Conservation (phyloP, 2,113 vertebrate genomes). For the Ardeotis arabs region DNA sequence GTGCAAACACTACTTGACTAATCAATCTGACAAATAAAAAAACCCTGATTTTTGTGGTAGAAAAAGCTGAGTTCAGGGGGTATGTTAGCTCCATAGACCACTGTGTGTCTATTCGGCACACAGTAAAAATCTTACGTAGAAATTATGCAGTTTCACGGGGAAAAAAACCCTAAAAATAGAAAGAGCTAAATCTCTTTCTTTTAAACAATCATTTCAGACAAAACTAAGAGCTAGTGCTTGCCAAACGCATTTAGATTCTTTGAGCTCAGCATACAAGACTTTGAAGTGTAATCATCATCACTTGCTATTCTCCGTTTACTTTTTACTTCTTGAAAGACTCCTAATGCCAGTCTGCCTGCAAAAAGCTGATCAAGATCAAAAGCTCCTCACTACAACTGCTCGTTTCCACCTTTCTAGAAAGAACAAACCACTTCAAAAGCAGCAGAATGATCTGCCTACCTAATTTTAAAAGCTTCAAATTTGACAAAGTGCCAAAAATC, state of each 20-base stretch:
- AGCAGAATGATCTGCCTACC: background rate
- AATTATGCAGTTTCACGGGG: background rate
- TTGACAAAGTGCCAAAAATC: background rate
- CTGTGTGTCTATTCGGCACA: background rate
- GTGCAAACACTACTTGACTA: background rate
- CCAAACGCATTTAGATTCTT: background rate
- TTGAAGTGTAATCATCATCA: background rate
- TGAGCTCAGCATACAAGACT: background rate
- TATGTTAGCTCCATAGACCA: background rate
- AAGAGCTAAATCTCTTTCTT: background rate
- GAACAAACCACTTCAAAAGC: slow-evolving; percentile 26
- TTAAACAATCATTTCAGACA: background rate
- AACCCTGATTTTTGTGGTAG: background rate
- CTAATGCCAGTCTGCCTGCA: background rate
- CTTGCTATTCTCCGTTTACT: background rate
- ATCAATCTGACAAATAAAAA: background rate
- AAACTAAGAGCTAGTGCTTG: background rate
- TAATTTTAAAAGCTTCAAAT: slow-evolving; percentile 2
- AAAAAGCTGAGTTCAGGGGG: background rate
- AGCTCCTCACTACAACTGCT: background rate
- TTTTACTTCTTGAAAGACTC: slow-evolving; percentile 15
- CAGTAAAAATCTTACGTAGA: background rate
- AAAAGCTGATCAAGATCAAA: slow-evolving; percentile 20
- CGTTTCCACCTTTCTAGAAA: background rate
- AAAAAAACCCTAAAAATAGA: background rate